These are phyloP conservation scores for Eristalinus sepulchralis DNA, from an alignment of 2,888 invertebrate species.

Conservation along the genomic window DNA sequence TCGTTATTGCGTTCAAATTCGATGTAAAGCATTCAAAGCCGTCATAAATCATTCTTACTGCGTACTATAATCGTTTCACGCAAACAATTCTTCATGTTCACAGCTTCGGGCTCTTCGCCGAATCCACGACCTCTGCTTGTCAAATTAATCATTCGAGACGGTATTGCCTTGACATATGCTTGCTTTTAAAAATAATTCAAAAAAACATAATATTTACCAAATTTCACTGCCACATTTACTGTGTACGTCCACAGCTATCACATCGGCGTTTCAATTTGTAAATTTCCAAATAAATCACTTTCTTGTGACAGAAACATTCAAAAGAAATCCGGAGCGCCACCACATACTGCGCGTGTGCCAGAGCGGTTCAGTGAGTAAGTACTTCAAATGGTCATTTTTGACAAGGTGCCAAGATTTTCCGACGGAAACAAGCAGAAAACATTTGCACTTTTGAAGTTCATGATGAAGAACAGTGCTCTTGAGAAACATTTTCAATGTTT, in stretches of 20 bases:
- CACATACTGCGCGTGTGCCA: conserved; percentile 1
- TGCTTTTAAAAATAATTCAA: conserved; percentile 1
- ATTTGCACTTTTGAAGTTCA: conserved; percentile 9
- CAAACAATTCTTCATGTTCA: not conserved
- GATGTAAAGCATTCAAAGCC: not conserved
- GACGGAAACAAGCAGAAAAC: not conserved
- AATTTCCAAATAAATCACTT: conserved; percentile 44
- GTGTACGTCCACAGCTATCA: not conserved
- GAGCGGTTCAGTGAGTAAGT: conserved; percentile 11
- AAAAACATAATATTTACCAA: conserved; percentile 1
- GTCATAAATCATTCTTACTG: conserved; percentile 10
- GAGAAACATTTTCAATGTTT: not conserved
- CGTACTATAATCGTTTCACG: conserved; percentile 9
- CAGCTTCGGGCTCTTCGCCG: not conserved
- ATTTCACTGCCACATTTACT: not conserved
- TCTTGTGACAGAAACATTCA: not conserved
- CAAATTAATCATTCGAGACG: conserved; percentile 38
- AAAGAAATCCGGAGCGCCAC: not conserved
- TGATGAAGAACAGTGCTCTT: not conserved
- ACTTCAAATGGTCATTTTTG: conserved; percentile 21
- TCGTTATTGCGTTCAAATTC: not conserved
- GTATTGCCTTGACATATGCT: conserved; percentile 25
- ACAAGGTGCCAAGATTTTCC: conserved; percentile 31
- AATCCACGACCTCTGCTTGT: conserved; percentile 7
- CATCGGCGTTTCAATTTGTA: conserved; percentile 6